Evolutionary conservation across 1,140 invertebrate genomes (phyloP), one percentile per base, ranked within the genome.

Genomic region (Papilio polytes): DNA sequence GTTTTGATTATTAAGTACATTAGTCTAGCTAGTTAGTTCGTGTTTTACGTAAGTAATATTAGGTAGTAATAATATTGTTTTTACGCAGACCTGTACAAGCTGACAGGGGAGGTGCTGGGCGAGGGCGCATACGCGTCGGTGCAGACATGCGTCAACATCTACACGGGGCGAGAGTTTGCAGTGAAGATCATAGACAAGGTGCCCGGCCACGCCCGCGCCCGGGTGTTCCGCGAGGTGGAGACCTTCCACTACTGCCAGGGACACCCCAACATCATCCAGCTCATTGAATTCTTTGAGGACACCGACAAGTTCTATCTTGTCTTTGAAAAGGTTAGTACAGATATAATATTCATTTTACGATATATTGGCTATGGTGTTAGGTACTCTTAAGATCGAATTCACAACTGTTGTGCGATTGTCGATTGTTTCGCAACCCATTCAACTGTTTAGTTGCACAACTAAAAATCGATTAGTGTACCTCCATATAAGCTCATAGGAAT

Each of bases 161-260:
- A 97, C 94, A 99, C 98, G 78, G 97, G 98, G 83, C 96, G 98
- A 93, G 98, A 99, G 95, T 99, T 97, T 95, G 99, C 99, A 70
- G 99, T 99, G 80, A 99, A 99, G 96, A 98, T 99, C 85, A 99
- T 99, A 91, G 98, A 99, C 94, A 99, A 99, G 93, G 98, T 98
- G 85, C 98, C 98, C 74, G 98, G 98, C 77, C 98, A 99, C 95
- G 98, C 98, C 85, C 97, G 99, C 83, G 97, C 97, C 86, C 96
- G 99, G 87, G 99, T 99, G 63, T 99, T 99, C 96, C 98, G 98
- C 82, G 99, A 99, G 95, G 98, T 99, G 86, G 99, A 99, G 95
- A 99, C 98, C 84, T 99, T 99, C 96, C 98, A 99, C 95, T 98
- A 99, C 95, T 99, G 99, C 95, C 97, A 98, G 93, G 98, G 98